Conservation (phyloP, 2,113 vertebrate species). For the Campylomormyrus numenius region DNA sequence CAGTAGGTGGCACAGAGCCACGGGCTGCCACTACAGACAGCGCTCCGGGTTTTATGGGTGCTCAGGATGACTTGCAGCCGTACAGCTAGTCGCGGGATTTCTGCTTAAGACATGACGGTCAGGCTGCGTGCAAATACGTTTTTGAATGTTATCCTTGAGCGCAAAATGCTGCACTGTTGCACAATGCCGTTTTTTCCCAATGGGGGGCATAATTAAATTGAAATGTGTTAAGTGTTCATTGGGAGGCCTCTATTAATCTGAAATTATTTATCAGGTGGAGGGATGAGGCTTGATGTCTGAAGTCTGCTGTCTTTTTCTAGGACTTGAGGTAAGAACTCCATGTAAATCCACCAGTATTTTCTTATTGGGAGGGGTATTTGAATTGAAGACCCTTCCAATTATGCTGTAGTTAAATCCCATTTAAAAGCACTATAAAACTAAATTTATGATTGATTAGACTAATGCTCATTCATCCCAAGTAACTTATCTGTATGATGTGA, state of each 20-base stretch:
- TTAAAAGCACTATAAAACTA: background rate
- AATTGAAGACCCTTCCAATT: background rate
- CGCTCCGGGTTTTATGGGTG: constrained; percentile 39
- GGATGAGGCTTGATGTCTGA: background rate
- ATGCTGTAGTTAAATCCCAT: background rate
- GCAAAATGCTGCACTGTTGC: background rate
- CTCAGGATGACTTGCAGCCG: constrained; percentile 34
- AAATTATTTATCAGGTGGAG: background rate
- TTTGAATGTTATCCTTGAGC: background rate
- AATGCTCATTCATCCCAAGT: background rate
- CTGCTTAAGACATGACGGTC: background rate
- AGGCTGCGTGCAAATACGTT: background rate
- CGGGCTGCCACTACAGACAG: constrained; percentile 58
- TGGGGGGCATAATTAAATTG: background rate
- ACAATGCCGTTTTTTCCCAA: background rate
- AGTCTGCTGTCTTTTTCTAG: background rate
- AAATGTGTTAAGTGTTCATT: background rate
- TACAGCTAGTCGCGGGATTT: background rate
- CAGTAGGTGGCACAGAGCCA: constrained; percentile 52
- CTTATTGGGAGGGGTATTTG: background rate
- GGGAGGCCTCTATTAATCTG: background rate
- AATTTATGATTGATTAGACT: background rate
- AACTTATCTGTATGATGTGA: background rate
- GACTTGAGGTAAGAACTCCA: background rate
- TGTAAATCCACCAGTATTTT: background rate